Conservation (phyloP, 2,113 vertebrate species). For the Prionailurus viverrinus region DNA sequence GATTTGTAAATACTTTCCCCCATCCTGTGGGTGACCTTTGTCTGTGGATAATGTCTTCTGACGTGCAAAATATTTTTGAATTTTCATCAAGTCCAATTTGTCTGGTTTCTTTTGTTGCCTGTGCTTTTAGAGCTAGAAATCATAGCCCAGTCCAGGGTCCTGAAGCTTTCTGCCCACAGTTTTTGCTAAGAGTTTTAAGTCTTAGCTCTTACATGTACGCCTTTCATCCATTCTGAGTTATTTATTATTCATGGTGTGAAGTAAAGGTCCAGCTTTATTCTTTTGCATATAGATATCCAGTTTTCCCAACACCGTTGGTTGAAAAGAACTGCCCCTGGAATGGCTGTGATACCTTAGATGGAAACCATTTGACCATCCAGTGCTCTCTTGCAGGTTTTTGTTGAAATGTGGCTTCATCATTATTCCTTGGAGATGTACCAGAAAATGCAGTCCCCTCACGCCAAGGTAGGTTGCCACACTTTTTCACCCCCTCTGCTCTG, state of each 20-base stretch:
- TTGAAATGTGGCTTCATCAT: constrained; percentile 98
- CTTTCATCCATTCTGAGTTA: not conserved
- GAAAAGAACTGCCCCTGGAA: not conserved
- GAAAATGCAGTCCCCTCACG: constrained; percentile 98
- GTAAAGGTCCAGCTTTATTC: not conserved
- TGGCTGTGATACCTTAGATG: not conserved
- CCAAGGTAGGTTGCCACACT: constrained; percentile 90
- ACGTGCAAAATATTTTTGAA: not conserved
- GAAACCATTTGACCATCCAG: not conserved
- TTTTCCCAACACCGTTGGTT: not conserved
- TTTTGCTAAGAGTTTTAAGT: not conserved
- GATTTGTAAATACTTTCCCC: not conserved
- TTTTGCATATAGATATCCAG: not conserved
- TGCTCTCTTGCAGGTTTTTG: constrained; percentile 92
- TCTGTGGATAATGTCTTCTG: not conserved
- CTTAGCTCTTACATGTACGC: not conserved
- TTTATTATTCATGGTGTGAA: not conserved
- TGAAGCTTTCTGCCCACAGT: not conserved
- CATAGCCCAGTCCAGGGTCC: not conserved
- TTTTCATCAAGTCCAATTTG: not conserved
- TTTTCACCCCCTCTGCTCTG: not conserved
- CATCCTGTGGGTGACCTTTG: not conserved
- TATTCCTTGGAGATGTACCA: constrained; percentile 98
- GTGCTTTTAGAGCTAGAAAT: not conserved
- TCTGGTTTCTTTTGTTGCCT: not conserved